Base-by-base conservation (phyloP, 2,113 vertebrate genomes). In the Nanorana parkeri region DNA sequence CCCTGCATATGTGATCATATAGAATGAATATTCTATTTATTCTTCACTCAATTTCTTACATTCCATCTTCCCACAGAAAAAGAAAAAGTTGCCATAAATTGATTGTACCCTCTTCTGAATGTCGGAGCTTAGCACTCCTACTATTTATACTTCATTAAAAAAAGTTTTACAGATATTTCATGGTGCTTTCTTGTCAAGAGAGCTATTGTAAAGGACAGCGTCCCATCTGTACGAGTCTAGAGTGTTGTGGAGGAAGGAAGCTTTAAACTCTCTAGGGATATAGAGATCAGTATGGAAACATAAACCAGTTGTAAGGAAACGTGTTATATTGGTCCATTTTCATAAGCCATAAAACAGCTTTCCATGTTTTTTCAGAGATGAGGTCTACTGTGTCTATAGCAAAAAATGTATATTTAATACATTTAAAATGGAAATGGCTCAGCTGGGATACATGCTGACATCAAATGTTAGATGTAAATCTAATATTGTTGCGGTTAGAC, bases 221-320 rank as follows among this genome's bases (percentile, higher is more conserved):
- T 61, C 55, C 72, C 72, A 75, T 75, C 72, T 75, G 72, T 75
- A 21, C 23, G 55, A 61, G 15, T 75, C 41, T 11, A 41, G 54
- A 75, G 55, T 24, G 29, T 32, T 41, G 72, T 23, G 23, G n/a
- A 75, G 72, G 72, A 75, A 75, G 72, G 72, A 75, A 75, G 72
- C 72, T 61, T 32, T 75, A 75, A 75, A 75, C 28, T 55, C 72
- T 75, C 32, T n/a, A 75, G 72, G 55, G 55, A 75, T 41, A 61
- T 17, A 75, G 56, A 60, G 72, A 75, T 60, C 72, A 58, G 72
- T 60, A 56, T 75, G 72, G 72, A 75, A 75, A 75, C 72, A 75
- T 75, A 75, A 75, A 61, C 72, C 60, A 75, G 72, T 75, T 75
- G 72, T 75, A 75, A 75, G 72, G 72, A 75, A 75, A 75, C 7